Evolutionary conservation across 2,888 invertebrate genomes (phyloP).

Genomic region (Stramonita haemastoma): DNA sequence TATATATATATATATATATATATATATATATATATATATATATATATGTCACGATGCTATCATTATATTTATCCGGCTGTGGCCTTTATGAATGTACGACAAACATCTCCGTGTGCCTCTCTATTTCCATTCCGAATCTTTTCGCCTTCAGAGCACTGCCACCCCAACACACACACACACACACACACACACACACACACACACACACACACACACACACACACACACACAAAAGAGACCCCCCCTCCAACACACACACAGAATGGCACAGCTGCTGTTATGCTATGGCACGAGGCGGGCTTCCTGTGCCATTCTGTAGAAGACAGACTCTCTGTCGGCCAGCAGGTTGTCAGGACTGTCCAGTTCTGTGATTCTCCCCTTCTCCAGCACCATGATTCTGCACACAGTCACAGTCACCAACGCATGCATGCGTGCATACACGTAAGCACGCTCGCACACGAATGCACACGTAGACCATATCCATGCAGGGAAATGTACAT

Average conservation of each 20-base stretch:
- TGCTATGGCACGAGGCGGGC: constrained; percentile 38
- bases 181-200: background rate
- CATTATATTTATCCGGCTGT: no score
- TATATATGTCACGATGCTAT: background rate
- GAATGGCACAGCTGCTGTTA: background rate
- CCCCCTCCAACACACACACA: background rate
- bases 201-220: background rate
- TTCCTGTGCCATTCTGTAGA: constrained; percentile 33
- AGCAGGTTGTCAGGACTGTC: constrained; percentile 37
- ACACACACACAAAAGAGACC: background rate
- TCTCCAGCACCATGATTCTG: constrained; percentile 26
- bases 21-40: background rate
- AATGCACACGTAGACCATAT: background rate
- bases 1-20: no score
- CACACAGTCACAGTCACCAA: background rate
- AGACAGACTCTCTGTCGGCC: constrained; percentile 14
- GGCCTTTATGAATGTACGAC: background rate
- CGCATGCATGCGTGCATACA: background rate
- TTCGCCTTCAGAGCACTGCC: background rate
- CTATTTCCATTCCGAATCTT: background rate
- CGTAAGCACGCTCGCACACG: background rate
- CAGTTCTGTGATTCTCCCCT: constrained; percentile 31
- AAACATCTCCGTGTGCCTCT: background rate
- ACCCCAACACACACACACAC: background rate
- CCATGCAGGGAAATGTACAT: background rate